A percentile compares a stretch with the other conserved stretches of the same genome.
phyloP scores from a whole-genome alignment of 2,888 invertebrate genomes.

The Acholoe squamosa region DNA sequence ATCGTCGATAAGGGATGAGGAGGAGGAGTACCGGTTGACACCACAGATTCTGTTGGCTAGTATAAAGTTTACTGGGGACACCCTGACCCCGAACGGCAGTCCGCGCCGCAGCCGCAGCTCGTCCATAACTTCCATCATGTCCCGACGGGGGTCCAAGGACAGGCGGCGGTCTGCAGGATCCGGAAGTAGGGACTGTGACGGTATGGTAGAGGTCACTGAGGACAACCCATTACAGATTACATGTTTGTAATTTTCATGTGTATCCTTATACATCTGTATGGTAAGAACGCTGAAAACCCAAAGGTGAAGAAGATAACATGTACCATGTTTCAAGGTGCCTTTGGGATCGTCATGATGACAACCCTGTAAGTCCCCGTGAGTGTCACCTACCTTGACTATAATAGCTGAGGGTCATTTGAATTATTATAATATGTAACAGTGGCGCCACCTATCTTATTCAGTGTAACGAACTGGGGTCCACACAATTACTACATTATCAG shows the following conservation, averaged over 20 bases:
- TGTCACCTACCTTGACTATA: no score
- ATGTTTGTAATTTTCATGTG: not conserved
- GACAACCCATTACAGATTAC: constrained; percentile 23
- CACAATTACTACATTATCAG: no score
- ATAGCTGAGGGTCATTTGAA: no score
- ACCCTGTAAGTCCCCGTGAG: no score
- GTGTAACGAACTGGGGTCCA: no score
- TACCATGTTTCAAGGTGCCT: no score
- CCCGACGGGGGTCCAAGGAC: constrained; percentile 1
- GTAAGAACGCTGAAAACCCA: no score
- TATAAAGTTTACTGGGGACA: constrained; percentile 28
- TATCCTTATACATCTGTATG: no score
- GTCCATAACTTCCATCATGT: not conserved
- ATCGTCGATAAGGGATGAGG: not conserved
- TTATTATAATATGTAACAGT: no score
- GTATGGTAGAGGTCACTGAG: not conserved
- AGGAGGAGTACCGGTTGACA: not conserved
- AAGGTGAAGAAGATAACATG: no score
- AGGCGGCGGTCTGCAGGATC: constrained; percentile 7
- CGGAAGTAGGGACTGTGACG: not conserved
- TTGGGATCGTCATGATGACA: no score
- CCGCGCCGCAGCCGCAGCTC: constrained; percentile 30
- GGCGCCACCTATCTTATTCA: no score
- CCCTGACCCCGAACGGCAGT: constrained; percentile 6
- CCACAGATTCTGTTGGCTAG: constrained; percentile 34